Base-by-base conservation (phyloP, 2,113 vertebrate species). In the Urocitellus parryii region DNA sequence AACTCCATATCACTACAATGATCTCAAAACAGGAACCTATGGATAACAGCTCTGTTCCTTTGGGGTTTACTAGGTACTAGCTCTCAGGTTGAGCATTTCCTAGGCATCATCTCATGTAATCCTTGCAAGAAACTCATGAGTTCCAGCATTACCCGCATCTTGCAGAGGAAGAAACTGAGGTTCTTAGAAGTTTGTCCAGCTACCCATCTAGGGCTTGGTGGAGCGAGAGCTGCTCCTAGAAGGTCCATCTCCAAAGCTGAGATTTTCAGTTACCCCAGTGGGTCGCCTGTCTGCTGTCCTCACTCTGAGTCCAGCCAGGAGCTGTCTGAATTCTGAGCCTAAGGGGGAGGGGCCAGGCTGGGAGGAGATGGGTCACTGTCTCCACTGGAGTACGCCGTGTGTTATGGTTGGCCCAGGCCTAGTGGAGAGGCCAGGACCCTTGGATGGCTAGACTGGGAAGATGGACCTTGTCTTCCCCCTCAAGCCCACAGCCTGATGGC, bases 1-100 rank as follows among this genome's bases (percentile, higher is more conserved):
- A 84, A 88, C 16, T 37, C 6, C 29, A 20, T 29, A 32, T 61
- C 29, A 84, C 88, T 81, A 70, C 34, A 80, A 56, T 90, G 53
- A 76, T 72, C 74, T 96, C 73, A 76, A 76, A 94, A 86, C 37
- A 86, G 63, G 14, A 85, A 80, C 16, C 86, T 61, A 63, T 63
- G 87, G 91, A 65, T 51, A 77, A 65, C 20, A 79, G 34, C 6
- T 24, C 73, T 63, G 18, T 78, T 67, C 56, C 42, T 72, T 68
- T 84, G 83, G 58, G 61, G 25, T 89, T 72, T 91, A 87, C 56
- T 72, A 67, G 53, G 61, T 53, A 42, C 39, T 56, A 56, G 53
- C 53, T 53, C 8, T 53, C 9, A 45, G 17, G 34, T 58, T 67
- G 45, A 86, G 25, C 63, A 53, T 13, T 72, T 29, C 8, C 34